Conservation (phyloP, 30 jellyfish, hydroid and myxozoan genomes). For the Catostylus mosaicus region DNA sequence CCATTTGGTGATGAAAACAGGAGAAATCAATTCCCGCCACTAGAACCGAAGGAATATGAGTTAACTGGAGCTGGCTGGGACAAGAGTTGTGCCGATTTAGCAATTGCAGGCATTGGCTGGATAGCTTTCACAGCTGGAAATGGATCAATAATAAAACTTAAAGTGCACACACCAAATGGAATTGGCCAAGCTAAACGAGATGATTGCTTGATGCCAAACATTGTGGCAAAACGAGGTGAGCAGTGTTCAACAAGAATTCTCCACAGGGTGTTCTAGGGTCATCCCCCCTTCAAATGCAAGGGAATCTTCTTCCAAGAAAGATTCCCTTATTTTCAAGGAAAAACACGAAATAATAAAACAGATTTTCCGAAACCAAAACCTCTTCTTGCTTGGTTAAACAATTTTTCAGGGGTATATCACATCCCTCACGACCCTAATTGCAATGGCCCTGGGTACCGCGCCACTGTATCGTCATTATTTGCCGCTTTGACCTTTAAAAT, state of each 20-base stretch:
- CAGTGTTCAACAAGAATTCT: too few relatives aligned
- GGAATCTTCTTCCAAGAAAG: too few relatives aligned
- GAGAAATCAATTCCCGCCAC: constrained; percentile 60
- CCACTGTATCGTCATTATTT: background rate
- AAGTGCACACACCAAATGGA: constrained; percentile 88
- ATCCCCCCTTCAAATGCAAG: too few relatives aligned
- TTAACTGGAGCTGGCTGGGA: constrained; percentile 78
- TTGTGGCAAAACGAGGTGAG: constrained; percentile 80
- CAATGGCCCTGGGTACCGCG: too few relatives aligned
- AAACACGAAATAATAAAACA: too few relatives aligned
- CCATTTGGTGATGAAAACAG: constrained; percentile 84
- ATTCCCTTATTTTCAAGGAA: too few relatives aligned
- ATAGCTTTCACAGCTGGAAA: constrained; percentile 80
- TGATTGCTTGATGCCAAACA: constrained; percentile 76
- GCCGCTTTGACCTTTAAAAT: background rate
- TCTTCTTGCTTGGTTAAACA: too few relatives aligned
- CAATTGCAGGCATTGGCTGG: constrained; percentile 94
- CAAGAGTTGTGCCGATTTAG: constrained; percentile 66
- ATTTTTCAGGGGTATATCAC: too few relatives aligned
- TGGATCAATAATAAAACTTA: constrained; percentile 38
- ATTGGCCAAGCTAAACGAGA: constrained; percentile 78
- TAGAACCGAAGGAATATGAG: constrained; percentile 59
- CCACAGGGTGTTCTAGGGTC: too few relatives aligned
- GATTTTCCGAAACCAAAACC: too few relatives aligned
- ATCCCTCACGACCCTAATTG: too few relatives aligned